These are phyloP conservation scores for Sitta carolinensis DNA, from an alignment of 2,797 vertebrate genomes.

Conservation along the genomic window DNA sequence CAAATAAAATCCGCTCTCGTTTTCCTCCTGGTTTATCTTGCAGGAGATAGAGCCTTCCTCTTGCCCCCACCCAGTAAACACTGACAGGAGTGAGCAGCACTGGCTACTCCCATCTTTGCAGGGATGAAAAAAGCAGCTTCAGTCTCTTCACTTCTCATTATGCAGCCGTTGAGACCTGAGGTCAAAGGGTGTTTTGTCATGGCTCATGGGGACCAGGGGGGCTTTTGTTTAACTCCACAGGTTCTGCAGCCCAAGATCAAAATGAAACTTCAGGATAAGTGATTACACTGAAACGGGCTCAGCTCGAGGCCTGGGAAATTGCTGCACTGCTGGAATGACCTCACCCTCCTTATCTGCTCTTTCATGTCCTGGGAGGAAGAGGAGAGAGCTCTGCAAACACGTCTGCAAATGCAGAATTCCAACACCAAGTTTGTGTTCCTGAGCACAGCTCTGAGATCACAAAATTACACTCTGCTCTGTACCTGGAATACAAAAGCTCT, in stretches of 20 bases:
- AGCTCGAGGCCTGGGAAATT: background rate
- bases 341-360: background rate
- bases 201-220: background rate
- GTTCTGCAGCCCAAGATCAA: slow-evolving; percentile 17
- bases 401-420: background rate
- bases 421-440: accelerated
- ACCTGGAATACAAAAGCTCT: background rate
- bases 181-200: slow-evolving; percentile 23
- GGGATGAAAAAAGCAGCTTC: background rate
- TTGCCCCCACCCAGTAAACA: background rate
- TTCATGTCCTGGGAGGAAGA: background rate
- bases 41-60: background rate
- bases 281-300: background rate
- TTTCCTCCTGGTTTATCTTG: background rate
- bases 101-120: background rate
- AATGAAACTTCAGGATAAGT: background rate
- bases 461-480: background rate
- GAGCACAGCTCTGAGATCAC: background rate
- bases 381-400: background rate
- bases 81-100: background rate
- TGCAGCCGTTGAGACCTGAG: background rate
- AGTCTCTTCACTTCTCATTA: background rate
- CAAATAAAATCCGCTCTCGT: background rate
- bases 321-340: background rate
- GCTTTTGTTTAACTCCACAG: slow-evolving; percentile 22